A percentile compares a stretch with the other conserved stretches of the same genome.
Conservation (phyloP, 2,888 invertebrate species). For the Bombyx huttoni region DNA sequence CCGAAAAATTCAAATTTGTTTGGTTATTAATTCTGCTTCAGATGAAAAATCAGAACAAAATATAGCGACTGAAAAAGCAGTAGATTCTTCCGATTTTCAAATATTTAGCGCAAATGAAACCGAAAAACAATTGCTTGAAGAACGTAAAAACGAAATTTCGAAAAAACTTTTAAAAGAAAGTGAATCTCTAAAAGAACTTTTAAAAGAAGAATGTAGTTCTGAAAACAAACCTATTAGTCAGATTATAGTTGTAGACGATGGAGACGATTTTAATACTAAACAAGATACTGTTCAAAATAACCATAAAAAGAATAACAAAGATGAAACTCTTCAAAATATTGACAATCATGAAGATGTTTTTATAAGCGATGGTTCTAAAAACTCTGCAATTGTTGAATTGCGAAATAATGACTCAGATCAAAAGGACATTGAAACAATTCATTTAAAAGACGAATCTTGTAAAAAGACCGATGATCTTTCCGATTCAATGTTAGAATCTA, state of each 20-base stretch:
- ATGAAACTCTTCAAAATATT: too few relatives aligned
- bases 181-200: not conserved
- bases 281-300: not conserved
- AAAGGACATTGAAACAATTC: too few relatives aligned
- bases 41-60: not conserved
- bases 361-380: too few relatives aligned
- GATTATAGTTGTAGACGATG: not conserved
- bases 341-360: too few relatives aligned
- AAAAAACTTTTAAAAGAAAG: constrained; percentile 2
- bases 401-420: too few relatives aligned
- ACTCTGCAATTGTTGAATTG: too few relatives aligned
- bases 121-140: constrained; percentile 4
- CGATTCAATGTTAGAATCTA: not conserved
- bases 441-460: too few relatives aligned
- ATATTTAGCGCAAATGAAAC: constrained; percentile 19
- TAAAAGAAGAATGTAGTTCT: not conserved
- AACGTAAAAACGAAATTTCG: constrained; percentile 5
- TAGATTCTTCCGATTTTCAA: constrained; percentile 35
- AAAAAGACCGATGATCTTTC: too few relatives aligned
- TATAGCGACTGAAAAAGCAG: constrained; percentile 5
- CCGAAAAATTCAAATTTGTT: constrained; percentile 48
- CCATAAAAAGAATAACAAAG: too few relatives aligned
- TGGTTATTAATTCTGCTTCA: constrained; percentile 29
- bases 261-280: not conserved
- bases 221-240: not conserved